Base-by-base conservation (phyloP, 2,888 invertebrate species). In the Cryptophagus acutangulus region DNA sequence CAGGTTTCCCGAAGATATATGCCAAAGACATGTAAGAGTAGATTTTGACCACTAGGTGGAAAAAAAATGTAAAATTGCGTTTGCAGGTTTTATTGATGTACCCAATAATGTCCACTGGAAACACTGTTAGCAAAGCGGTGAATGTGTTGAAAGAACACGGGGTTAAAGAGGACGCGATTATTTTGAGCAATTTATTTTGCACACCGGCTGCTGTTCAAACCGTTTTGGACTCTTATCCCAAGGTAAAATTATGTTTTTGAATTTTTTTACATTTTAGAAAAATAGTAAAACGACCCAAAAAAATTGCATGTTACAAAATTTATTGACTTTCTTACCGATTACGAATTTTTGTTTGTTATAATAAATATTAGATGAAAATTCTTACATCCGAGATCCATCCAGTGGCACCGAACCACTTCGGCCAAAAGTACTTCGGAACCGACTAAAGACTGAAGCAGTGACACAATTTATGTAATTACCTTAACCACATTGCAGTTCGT, bases 101-200 rank as follows among this genome's bases (percentile, higher is more conserved):
- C 71, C 97, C 97, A 6, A 97, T 97, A 41, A 94, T 99, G 92
- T 93, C 94, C 47, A 94, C 95, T 0, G 97, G 99, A 1, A 96
- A 95, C 66, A 97, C 97, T 31, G 94, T 97, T 3, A 84, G 82
- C 56, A 82, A 84, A 78, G 95, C 97, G 0, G 89, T 97, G 0
- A 87, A 89, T 60, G 93, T 96, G 0, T 71, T 99, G 24, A 88
- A 89, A 48, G 94, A 96, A 58, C 94, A 96, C 62, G 87, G 88
- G 9, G 97, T 97, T 0, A 81, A 82, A 45, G 95, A 96, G 70
- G 88, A 88, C 46, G 88, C 93, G 58, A 93, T 99, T 45, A 92
- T 97, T 55, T 73, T 99, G n/a, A 89, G 97, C 36, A 97, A 96
- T 71, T 77, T 99, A 36, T 99, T 99, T 73, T 93, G 93, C 62